phyloP scores from a whole-genome alignment of 2,888 invertebrate genomes.

The Cosmia trapezina region DNA sequence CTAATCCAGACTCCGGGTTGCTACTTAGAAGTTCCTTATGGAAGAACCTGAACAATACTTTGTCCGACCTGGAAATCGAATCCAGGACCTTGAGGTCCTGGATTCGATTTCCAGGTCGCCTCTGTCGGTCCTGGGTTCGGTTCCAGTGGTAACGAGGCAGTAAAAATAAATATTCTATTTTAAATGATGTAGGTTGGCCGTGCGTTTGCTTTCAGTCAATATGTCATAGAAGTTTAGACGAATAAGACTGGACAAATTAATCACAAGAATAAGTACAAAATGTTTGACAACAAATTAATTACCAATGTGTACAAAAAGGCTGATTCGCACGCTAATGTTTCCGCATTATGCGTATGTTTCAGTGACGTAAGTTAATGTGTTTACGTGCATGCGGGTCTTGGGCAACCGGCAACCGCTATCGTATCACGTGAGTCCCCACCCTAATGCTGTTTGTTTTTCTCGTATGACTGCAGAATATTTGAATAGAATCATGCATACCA shows the following conservation, averaged over 20 bases:
- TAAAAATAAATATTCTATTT: too few species aligned
- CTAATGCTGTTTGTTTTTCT: conserved; percentile 43
- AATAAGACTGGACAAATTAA: not conserved
- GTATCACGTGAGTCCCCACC: conserved; percentile 44
- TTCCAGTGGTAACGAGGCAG: too few species aligned
- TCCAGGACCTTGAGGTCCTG: too few species aligned
- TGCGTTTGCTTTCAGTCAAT: not conserved
- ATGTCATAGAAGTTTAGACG: not conserved
- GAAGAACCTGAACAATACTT: too few species aligned
- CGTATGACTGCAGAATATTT: conserved; percentile 12
- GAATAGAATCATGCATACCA: not conserved
- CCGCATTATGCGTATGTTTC: conserved; percentile 71
- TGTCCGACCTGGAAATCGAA: too few species aligned
- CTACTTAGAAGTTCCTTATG: too few species aligned
- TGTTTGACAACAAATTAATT: conserved; percentile 30
- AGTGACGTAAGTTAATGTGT: conserved; percentile 68
- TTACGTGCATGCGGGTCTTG: conserved; percentile 73
- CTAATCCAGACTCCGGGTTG: too few species aligned
- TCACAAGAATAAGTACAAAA: not conserved
- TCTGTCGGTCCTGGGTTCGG: too few species aligned
- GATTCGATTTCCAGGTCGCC: too few species aligned
- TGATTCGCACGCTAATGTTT: conserved; percentile 70
- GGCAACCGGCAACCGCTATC: conserved; percentile 47
- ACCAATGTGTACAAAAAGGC: conserved; percentile 60
- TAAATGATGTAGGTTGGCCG: too few species aligned